phyloP scores from a whole-genome alignment of 2,113 vertebrate species.

The Choloepus hoffmanni region DNA sequence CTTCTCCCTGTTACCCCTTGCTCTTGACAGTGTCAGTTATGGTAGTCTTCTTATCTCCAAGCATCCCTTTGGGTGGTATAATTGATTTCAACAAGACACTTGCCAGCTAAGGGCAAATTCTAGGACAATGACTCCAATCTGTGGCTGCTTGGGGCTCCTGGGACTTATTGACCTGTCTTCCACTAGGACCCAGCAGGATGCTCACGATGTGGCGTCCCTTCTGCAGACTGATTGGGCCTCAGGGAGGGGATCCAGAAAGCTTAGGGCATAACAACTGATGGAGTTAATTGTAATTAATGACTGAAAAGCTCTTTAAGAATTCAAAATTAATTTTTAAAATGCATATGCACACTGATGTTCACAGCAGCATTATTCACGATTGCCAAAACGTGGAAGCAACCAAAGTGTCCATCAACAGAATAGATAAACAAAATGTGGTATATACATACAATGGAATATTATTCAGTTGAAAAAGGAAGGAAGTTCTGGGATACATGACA shows the following conservation, averaged over 20 bases:
- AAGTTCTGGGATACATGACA: too few relatives aligned
- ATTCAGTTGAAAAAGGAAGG: too few relatives aligned
- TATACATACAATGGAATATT: too few relatives aligned
- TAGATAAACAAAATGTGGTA: too few relatives aligned
- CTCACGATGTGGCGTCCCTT: not conserved
- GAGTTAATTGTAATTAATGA: slow-evolving; percentile 78
- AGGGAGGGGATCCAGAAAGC: not conserved
- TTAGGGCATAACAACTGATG: not conserved
- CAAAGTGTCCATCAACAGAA: too few relatives aligned
- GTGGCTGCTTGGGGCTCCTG: not conserved
- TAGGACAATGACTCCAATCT: not conserved
- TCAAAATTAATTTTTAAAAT: slow-evolving; percentile 64
- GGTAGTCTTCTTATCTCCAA: rapidly evolving
- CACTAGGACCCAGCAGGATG: too few relatives aligned
- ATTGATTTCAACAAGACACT: rapidly evolving
- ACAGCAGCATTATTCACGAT: too few relatives aligned
- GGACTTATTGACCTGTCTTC: not conserved
- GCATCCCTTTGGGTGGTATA: rapidly evolving
- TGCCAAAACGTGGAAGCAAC: too few relatives aligned
- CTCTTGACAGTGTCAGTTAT: rapidly evolving
- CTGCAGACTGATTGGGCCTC: not conserved
- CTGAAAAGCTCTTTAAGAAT: slow-evolving; percentile 58
- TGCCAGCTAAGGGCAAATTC: not conserved
- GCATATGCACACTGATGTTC: not conserved
- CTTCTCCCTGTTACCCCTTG: too few relatives aligned